Evolutionary conservation across 2,113 vertebrate species (phyloP).

Genomic region (Tursiops truncatus): DNA sequence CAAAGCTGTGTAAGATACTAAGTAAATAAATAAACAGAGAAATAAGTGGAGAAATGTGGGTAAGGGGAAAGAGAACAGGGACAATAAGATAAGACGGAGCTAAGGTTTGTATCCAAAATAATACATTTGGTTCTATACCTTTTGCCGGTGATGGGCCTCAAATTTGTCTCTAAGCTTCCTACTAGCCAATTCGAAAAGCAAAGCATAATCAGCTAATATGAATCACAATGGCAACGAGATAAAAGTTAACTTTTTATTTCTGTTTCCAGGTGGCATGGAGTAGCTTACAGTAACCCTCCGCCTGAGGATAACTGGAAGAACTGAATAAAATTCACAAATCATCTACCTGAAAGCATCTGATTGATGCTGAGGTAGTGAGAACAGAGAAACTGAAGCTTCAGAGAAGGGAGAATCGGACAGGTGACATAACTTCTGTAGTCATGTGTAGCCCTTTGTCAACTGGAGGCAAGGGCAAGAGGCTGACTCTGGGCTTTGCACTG

Average conservation of each 20-base stretch:
- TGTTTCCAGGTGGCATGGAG: background rate
- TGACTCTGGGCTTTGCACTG: background rate
- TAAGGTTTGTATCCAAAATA: background rate
- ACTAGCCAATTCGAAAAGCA: background rate
- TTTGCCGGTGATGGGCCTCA: background rate
- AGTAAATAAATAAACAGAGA: background rate
- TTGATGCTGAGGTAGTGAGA: background rate
- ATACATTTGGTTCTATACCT: background rate
- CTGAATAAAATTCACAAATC: background rate
- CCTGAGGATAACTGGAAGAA: background rate
- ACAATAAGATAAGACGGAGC: background rate
- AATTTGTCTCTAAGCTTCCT: background rate
- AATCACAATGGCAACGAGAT: background rate
- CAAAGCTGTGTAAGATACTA: background rate
- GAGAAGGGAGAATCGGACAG: background rate
- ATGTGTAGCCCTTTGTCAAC: no score
- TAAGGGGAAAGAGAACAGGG: background rate
- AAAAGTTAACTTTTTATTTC: background rate
- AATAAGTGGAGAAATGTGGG: background rate
- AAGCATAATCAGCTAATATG: background rate
- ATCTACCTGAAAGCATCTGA: no score
- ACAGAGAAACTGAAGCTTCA: background rate
- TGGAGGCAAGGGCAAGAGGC: background rate
- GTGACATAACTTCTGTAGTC: background rate
- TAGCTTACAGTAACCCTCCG: background rate